Conservation (phyloP, 2,888 invertebrate genomes). For the Neuroscelio doddi region DNA sequence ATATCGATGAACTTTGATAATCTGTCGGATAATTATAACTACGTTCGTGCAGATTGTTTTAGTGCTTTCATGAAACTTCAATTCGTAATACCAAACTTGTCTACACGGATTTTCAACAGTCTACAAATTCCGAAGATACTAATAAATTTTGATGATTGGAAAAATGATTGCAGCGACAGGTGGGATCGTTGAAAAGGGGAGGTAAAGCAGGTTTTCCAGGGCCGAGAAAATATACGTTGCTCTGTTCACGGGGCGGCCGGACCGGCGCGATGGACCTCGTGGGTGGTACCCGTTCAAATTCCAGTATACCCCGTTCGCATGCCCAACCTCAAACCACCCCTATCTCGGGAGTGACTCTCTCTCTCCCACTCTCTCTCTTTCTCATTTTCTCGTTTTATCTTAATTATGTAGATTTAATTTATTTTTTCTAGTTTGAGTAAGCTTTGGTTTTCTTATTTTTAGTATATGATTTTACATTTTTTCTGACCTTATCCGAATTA, state of each 20-base stretch:
- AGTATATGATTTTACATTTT: no score
- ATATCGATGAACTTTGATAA: no score
- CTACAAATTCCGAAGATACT: neutral
- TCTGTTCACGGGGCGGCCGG: conserved; percentile 65
- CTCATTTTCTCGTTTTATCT: conserved; percentile 22
- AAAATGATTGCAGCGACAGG: conserved; percentile 20
- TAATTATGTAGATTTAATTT: no score
- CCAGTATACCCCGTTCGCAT: conserved; percentile 76
- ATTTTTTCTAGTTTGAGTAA: no score
- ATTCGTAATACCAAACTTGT: no score
- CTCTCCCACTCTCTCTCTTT: conserved; percentile 41
- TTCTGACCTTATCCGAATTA: no score
- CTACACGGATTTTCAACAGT: no score
- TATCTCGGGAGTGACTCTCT: conserved; percentile 43
- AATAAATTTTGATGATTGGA: conserved; percentile 39
- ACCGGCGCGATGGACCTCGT: conserved; percentile 71
- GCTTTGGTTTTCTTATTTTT: no score
- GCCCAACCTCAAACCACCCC: conserved; percentile 66
- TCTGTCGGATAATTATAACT: no score
- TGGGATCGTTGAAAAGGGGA: conserved; percentile 28
- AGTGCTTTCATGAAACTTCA: no score
- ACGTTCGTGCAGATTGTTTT: no score
- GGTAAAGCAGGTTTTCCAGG: conserved; percentile 44
- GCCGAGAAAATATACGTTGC: conserved; percentile 63
- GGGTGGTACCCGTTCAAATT: conserved; percentile 73